Evolutionary conservation across 1,140 invertebrate genomes (phyloP).

Genomic region (Hestina assimilis): DNA sequence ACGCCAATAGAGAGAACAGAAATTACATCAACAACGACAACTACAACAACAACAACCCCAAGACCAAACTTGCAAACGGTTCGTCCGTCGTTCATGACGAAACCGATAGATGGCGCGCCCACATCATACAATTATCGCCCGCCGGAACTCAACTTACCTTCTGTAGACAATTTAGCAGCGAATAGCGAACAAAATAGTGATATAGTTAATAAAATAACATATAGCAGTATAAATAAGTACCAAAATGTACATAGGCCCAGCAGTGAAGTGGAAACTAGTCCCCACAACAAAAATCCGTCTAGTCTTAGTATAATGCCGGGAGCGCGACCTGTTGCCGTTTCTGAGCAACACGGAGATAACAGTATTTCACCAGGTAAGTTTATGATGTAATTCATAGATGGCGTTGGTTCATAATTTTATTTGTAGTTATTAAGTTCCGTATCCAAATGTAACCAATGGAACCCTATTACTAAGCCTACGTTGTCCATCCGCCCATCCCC

Average conservation of each 20-base stretch:
- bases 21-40: conserved; percentile 20
- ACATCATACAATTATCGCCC: conserved; percentile 62
- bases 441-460: background rate
- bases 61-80: conserved; percentile 61
- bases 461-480: too few relatives aligned
- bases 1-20: conserved; percentile 34
- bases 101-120: conserved; percentile 76
- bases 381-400: conserved; percentile 25
- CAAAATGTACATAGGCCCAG: conserved; percentile 76
- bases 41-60: conserved; percentile 44
- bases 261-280: conserved; percentile 72
- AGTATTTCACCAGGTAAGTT: conserved; percentile 60
- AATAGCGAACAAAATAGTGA: conserved; percentile 75
- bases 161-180: conserved; percentile 64
- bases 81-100: conserved; percentile 78
- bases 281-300: conserved; percentile 78
- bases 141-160: conserved; percentile 68
- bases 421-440: background rate
- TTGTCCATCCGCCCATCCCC: too few relatives aligned
- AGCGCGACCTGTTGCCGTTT: conserved; percentile 70
- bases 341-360: conserved; percentile 65
- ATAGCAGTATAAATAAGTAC: conserved; percentile 76
- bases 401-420: conserved; percentile 14
- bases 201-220: conserved; percentile 76
- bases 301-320: conserved; percentile 72